These are phyloP conservation scores for Pachypanchax playfairii DNA, from an alignment of 2,113 vertebrate species.

Conservation along the genomic window DNA sequence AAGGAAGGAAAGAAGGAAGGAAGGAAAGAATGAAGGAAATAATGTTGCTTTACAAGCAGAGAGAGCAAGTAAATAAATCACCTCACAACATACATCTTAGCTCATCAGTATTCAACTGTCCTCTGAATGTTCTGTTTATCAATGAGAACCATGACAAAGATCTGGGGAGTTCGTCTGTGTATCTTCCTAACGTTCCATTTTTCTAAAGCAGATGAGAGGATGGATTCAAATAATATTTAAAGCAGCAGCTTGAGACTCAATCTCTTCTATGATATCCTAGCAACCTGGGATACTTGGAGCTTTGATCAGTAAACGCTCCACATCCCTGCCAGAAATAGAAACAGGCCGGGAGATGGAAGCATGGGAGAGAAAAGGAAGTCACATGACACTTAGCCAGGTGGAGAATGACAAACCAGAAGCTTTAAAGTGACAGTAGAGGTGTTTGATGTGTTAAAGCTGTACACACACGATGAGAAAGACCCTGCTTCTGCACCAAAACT, in stretches of 20 bases:
- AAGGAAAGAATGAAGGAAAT: too few species aligned
- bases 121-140: too few species aligned
- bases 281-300: constrained; percentile 65
- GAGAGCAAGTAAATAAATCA: constrained; percentile 25
- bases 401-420: constrained; percentile 18
- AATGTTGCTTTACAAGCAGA: constrained; percentile 38
- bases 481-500: constrained; percentile 8
- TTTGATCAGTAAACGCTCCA: constrained; percentile 55
- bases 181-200: too few species aligned
- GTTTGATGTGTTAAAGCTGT: constrained; percentile 14
- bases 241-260: constrained; percentile 45
- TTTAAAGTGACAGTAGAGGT: constrained; percentile 24
- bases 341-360: constrained; percentile 53
- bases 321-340: constrained; percentile 70
- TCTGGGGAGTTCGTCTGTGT: too few species aligned
- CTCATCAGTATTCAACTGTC: constrained; percentile 18
- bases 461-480: constrained; percentile 16
- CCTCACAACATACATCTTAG: constrained; percentile 16
- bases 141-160: too few species aligned
- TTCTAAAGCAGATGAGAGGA: constrained; percentile 6
- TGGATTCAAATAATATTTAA: constrained; percentile 52
- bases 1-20: too few species aligned
- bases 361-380: constrained; percentile 40
- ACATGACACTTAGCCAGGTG: constrained; percentile 44
- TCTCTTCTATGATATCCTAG: constrained; percentile 61